Evolutionary conservation across 2,113 vertebrate species (phyloP).

Genomic region (Phaethornis superciliosus): DNA sequence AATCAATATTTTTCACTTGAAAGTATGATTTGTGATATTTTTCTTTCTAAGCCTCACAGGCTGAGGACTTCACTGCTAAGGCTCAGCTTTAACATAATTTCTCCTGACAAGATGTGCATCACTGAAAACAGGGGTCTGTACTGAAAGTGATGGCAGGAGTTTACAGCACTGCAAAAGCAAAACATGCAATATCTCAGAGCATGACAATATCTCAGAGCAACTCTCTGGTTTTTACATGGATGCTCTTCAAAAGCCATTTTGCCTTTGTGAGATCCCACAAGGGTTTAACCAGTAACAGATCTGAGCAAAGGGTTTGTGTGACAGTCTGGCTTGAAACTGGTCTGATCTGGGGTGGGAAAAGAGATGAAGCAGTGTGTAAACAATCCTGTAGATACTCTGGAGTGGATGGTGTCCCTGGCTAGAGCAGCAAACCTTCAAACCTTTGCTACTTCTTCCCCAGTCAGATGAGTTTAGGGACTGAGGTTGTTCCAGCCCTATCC

Average conservation of each 20-base stretch:
- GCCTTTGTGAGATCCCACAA: fast-evolving
- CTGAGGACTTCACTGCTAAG: neutral
- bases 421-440: neutral
- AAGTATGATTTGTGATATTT: neutral
- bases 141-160: conserved; percentile 1
- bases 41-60: neutral
- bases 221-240: neutral
- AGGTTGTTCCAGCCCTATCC: fast-evolving
- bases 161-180: neutral
- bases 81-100: neutral
- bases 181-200: neutral
- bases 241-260: neutral
- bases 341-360: neutral
- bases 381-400: neutral
- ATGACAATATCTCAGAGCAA: neutral
- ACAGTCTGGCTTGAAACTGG: neutral
- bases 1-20: neutral
- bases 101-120: conserved; percentile 31
- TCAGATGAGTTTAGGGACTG: neutral
- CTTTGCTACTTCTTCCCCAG: fast-evolving
- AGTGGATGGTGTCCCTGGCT: neutral
- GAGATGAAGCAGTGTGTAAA: neutral
- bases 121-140: neutral
- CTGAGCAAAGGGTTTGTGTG: neutral
- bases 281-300: neutral